Base-by-base conservation (phyloP, 2,888 invertebrate genomes). In the Cheilosia pagana region DNA sequence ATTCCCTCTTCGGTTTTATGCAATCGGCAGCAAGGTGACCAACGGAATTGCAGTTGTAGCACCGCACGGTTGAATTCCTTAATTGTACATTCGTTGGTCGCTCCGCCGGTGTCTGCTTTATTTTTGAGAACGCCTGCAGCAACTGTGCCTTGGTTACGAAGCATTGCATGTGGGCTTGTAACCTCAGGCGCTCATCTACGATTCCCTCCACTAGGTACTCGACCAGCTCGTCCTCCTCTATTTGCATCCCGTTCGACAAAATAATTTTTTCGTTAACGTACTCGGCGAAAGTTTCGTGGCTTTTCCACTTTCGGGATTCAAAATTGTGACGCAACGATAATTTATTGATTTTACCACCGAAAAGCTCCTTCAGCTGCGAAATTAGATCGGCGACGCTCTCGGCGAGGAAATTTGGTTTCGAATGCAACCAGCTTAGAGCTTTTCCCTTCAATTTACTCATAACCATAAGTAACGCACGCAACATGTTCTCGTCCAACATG, bases 71-170 rank as follows among this genome's bases (percentile, higher is more conserved):
- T n/a, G 21, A 14, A 28, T 1, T 53, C 53, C 25, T 52, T 52
- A 6, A 25, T 12, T 23, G 52, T 25, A 52, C 7, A 5, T 52
- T 21, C n/a, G 14, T 52, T n/a, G 23, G 52, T 14, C 25, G 52
- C 52, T 25, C 25, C 5, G 1, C 31, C 25, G 8, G 23, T 3
- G 25, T 68, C 7, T 81, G 19, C 8, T 71, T 55, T 10, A 81
- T 31, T 21, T 74, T 77, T 35, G 68, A 31, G 31, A 86, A 74
- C 6, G 77, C 72, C 57, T 57, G 67, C 6, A 86, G 67, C 10
- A 81, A 59, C 16, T 77, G 25, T n/a, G 65, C 45, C 28, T 55
- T 77, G 4, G 21, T 53, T n/a, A 21, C 48, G 8, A 65, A 74
- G 19, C 21, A 41, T 12, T 63, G 62, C 3, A 74, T 31, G 19